Conservation (phyloP, 2,888 invertebrate species). For the Eumacrocentrus americanus region DNA sequence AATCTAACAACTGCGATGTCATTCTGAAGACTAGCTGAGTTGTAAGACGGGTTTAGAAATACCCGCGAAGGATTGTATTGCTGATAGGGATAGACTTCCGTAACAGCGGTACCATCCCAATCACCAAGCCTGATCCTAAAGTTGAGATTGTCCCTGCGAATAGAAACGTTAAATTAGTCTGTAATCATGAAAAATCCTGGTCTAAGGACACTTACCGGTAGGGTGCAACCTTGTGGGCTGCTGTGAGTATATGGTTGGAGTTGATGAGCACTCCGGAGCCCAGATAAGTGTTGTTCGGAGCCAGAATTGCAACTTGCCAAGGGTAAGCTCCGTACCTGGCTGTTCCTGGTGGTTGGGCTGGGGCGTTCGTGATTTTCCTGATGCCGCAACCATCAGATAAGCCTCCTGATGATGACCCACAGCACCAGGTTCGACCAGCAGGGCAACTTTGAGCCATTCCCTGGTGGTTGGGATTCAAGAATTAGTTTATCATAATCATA, state of each 20-base stretch:
- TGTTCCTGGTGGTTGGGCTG: constrained; percentile 41
- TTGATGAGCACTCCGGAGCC: constrained; percentile 58
- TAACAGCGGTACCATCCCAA: constrained; percentile 73
- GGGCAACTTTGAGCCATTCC: constrained; percentile 30
- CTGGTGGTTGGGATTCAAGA: not conserved
- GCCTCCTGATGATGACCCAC: not conserved
- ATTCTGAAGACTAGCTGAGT: constrained; percentile 75
- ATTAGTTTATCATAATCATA: not conserved
- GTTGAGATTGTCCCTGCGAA: constrained; percentile 45
- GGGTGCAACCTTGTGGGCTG: constrained; percentile 62
- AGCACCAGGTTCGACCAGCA: constrained; percentile 41
- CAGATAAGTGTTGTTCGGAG: constrained; percentile 36
- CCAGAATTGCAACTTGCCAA: constrained; percentile 51
- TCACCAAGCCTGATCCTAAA: constrained; percentile 77
- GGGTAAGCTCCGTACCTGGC: constrained; percentile 53
- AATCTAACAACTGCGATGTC: constrained; percentile 82
- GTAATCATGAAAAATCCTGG: not conserved
- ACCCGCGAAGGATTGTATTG: constrained; percentile 69
- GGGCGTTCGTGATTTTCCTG: constrained; percentile 40
- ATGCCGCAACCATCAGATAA: constrained; percentile 41
- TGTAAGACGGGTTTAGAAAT: constrained; percentile 72
- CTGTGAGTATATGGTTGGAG: constrained; percentile 61
- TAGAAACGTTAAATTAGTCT: constrained; percentile 18
- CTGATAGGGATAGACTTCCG: constrained; percentile 71
- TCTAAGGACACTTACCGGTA: constrained; percentile 50